These are phyloP conservation scores for Spea hammondii DNA, from an alignment of 2,797 vertebrate genomes.

Conservation along the genomic window DNA sequence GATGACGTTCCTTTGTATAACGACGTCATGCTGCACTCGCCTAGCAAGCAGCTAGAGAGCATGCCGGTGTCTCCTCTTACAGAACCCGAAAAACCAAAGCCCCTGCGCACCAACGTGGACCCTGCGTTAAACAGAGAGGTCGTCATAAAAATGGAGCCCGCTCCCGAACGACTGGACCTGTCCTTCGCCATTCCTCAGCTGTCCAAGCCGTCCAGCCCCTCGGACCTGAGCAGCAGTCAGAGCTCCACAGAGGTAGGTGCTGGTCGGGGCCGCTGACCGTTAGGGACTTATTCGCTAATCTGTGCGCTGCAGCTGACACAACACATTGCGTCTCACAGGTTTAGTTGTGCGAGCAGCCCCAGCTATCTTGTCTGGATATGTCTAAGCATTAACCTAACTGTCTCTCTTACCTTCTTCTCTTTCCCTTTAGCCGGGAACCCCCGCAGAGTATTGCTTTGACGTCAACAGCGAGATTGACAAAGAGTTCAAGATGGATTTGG, in stretches of 20 bases:
- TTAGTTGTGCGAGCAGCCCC: not conserved
- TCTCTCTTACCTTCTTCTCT: not conserved
- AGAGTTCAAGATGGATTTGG: constrained; percentile 93
- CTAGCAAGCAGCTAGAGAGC: constrained; percentile 78
- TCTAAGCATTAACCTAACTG: not conserved
- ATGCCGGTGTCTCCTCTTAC: constrained; percentile 81
- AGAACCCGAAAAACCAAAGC: constrained; percentile 74
- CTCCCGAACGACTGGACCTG: constrained; percentile 72
- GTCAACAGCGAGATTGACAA: constrained; percentile 87
- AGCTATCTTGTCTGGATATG: not conserved
- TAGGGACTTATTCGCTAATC: too few species aligned
- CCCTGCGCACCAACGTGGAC: constrained; percentile 73
- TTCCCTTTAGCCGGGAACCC: constrained; percentile 75
- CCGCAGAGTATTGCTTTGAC: constrained; percentile 82
- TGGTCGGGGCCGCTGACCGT: not conserved
- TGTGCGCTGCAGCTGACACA: too few species aligned
- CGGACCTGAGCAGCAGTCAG: constrained; percentile 70
- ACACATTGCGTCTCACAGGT: too few species aligned
- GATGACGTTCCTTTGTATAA: constrained; percentile 91
- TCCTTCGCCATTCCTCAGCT: constrained; percentile 72
- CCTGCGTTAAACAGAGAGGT: constrained; percentile 72
- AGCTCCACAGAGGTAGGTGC: constrained; percentile 80
- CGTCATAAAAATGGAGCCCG: constrained; percentile 73
- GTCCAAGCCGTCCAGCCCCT: constrained; percentile 68
- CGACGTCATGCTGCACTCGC: constrained; percentile 93